Conservation (phyloP, 2,797 vertebrate species). For the Momotus momota region DNA sequence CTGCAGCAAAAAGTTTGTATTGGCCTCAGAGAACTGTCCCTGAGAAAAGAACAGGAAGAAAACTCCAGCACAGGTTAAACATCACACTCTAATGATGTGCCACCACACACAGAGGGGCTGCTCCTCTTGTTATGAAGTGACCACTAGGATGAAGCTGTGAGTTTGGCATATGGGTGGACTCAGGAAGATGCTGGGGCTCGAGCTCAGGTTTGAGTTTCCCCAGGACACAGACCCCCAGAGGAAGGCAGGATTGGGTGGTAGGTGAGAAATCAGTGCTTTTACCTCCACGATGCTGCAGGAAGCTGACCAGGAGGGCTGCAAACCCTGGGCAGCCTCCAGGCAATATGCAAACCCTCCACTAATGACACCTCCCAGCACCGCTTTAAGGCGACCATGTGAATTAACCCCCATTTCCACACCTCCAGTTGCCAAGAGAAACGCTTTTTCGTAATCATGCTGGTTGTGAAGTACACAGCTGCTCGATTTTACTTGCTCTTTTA, state of each 20-base stretch:
- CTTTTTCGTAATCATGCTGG: background rate
- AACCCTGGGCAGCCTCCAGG: background rate
- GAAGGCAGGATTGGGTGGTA: background rate
- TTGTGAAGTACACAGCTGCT: background rate
- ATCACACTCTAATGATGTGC: background rate
- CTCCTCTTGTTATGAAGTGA: background rate
- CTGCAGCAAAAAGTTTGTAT: background rate
- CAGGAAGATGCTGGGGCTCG: background rate
- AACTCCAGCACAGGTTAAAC: background rate
- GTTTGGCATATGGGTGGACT: background rate
- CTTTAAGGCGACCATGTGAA: background rate
- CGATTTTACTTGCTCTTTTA: background rate
- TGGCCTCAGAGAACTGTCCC: background rate
- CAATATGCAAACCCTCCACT: background rate
- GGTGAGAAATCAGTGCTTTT: background rate
- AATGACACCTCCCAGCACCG: accelerated
- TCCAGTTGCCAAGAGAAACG: conserved; percentile 29
- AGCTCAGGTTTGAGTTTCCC: background rate
- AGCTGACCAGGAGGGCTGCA: accelerated
- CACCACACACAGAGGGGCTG: background rate
- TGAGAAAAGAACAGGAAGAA: background rate
- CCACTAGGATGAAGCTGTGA: background rate
- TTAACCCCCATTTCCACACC: background rate
- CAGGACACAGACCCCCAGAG: background rate
- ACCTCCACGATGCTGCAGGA: background rate